These are phyloP conservation scores for Scaptomyza flava DNA, from an alignment of 2,888 invertebrate genomes.

Conservation along the genomic window DNA sequence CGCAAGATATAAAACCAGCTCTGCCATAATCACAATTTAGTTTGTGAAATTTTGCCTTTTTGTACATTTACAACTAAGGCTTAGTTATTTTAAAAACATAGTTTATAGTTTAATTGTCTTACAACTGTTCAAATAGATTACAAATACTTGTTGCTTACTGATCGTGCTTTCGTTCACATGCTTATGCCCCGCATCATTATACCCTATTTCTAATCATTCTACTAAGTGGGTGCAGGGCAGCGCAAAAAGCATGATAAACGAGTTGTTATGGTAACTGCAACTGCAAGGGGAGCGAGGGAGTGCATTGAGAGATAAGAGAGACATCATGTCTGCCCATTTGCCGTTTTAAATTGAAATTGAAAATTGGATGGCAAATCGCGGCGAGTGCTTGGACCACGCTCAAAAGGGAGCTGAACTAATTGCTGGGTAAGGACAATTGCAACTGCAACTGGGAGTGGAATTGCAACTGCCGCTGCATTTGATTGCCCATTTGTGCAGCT, in stretches of 20 bases:
- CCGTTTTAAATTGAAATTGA: constrained; percentile 14
- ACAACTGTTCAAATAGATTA: too few species aligned
- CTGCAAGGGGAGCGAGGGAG: not conserved
- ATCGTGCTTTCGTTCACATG: too few species aligned
- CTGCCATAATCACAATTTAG: constrained; percentile 1
- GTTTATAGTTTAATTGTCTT: too few species aligned
- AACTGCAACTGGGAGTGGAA: not conserved
- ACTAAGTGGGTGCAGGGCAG: too few species aligned
- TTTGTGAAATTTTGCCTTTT: not conserved
- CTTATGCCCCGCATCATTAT: not conserved
- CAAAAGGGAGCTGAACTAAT: not conserved
- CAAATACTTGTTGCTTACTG: too few species aligned
- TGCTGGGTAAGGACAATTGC: not conserved
- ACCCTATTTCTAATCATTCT: not conserved
- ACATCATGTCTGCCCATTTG: constrained; percentile 6
- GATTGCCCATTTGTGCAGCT: constrained; percentile 11
- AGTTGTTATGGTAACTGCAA: not conserved
- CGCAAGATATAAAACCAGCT: not conserved
- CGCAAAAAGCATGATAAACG: not conserved
- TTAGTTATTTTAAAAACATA: too few species aligned
- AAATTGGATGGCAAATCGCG: constrained; percentile 5
- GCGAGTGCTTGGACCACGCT: not conserved
- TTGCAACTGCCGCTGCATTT: not conserved
- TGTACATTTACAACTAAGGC: not conserved
- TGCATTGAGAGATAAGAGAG: not conserved